These are phyloP conservation scores for Brachynemurus nebulosus DNA, from an alignment of 2,888 invertebrate genomes.

Conservation along the genomic window DNA sequence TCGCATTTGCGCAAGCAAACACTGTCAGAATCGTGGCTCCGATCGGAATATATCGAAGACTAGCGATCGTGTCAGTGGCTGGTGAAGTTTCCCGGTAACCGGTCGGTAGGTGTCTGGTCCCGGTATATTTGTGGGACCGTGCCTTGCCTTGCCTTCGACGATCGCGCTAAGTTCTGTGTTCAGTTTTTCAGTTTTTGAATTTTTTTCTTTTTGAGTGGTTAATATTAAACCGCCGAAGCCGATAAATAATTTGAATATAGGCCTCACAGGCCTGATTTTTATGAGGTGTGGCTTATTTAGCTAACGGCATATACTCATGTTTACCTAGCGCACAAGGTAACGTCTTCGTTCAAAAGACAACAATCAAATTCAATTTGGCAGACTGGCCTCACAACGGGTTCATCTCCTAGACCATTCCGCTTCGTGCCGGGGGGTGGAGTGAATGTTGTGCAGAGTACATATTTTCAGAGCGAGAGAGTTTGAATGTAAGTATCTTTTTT, in stretches of 20 bases:
- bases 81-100: constrained; percentile 2
- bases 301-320: too few relatives aligned
- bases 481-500: too few relatives aligned
- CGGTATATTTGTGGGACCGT: constrained; percentile 1
- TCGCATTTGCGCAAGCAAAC: not conserved
- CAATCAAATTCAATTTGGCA: not conserved
- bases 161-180: not conserved
- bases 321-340: not conserved
- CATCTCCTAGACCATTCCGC: not conserved
- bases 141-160: not conserved
- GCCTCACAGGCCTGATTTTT: not conserved
- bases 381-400: constrained; percentile 1
- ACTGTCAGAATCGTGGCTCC: too few relatives aligned
- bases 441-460: constrained; percentile 2
- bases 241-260: too few relatives aligned
- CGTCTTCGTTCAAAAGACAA: too few relatives aligned
- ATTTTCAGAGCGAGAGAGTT: too few relatives aligned
- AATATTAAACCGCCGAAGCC: too few relatives aligned
- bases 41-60: too few relatives aligned
- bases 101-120: constrained; percentile 1
- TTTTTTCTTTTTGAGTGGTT: not conserved
- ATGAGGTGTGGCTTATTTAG: constrained; percentile 1
- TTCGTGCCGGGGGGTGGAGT: not conserved
- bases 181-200: not conserved
- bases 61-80: not conserved